Evolutionary conservation across 2,888 invertebrate genomes (phyloP).

Genomic region (Diogma glabrata): DNA sequence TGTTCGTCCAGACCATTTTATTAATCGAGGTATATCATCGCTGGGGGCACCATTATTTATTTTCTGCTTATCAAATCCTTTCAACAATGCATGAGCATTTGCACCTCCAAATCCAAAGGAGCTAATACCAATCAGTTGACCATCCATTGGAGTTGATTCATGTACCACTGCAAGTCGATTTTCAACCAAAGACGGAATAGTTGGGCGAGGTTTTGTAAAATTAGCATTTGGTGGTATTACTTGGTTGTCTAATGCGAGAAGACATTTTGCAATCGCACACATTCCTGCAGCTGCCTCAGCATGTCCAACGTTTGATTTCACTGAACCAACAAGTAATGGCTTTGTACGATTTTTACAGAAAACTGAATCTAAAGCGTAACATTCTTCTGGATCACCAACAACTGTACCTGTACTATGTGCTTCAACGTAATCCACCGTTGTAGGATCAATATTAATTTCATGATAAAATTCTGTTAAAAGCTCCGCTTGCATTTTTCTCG

Average conservation of each 20-base stretch:
- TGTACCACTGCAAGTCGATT: constrained; percentile 60
- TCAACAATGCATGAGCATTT: constrained; percentile 45
- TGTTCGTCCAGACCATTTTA: constrained; percentile 67
- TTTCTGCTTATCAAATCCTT: constrained; percentile 26
- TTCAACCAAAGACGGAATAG: constrained; percentile 47
- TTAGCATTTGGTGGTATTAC: constrained; percentile 79
- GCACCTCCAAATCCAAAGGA: constrained; percentile 92
- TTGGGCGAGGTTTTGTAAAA: constrained; percentile 49
- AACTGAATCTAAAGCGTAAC: constrained; percentile 67
- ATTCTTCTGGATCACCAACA: constrained; percentile 88
- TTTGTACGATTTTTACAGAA: constrained; percentile 63
- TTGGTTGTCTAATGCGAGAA: constrained; percentile 70
- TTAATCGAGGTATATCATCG: constrained; percentile 59
- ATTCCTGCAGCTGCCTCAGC: constrained; percentile 78
- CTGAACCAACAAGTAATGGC: constrained; percentile 74
- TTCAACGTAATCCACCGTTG: constrained; percentile 64
- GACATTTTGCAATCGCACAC: constrained; percentile 69
- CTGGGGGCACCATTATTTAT: constrained; percentile 45
- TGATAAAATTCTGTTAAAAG: constrained; percentile 52
- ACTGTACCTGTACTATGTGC: constrained; percentile 76
- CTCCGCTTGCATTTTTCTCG: constrained; percentile 49
- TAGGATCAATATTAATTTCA: constrained; percentile 59
- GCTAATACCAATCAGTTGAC: constrained; percentile 71
- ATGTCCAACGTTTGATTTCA: constrained; percentile 92
- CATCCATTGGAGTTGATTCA: constrained; percentile 54